A percentile compares a stretch with the other conserved stretches of the same genome.
phyloP scores from a whole-genome alignment of 2,113 vertebrate genomes.

The Forbesichthys agassizii region DNA sequence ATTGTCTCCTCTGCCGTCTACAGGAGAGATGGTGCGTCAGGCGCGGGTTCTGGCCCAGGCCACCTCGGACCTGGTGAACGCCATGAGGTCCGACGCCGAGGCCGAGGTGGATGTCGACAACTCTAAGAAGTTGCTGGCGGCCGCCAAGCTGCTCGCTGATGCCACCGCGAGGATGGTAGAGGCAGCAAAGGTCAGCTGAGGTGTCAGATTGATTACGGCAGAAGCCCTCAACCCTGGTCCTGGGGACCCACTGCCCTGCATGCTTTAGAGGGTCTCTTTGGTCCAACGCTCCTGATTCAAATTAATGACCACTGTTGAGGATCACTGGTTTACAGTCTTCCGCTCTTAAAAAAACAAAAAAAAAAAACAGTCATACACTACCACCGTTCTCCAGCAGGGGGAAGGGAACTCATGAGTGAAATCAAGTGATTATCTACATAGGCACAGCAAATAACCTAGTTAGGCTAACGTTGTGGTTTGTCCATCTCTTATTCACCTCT shows the following conservation, averaged over 20 bases:
- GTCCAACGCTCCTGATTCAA: no score
- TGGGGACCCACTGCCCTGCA: not conserved
- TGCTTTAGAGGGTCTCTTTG: no score
- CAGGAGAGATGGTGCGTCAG: conserved; percentile 98
- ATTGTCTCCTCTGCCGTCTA: not conserved
- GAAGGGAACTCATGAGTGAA: no score
- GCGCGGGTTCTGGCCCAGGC: conserved; percentile 94
- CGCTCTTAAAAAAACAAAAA: no score
- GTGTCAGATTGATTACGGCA: not conserved
- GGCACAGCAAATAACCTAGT: no score
- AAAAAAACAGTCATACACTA: no score
- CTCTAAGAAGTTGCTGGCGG: conserved; percentile 95
- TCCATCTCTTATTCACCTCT: not conserved
- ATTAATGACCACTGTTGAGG: no score
- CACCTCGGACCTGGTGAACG: conserved; percentile 94
- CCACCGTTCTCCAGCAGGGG: no score
- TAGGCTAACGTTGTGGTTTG: no score
- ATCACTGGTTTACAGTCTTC: no score
- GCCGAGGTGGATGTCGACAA: conserved; percentile 96
- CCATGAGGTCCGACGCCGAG: conserved; percentile 95
- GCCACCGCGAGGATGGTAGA: conserved; percentile 98
- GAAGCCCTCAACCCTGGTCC: no score
- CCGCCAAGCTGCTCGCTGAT: conserved; percentile 93
- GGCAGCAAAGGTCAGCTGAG: conserved; percentile 88
- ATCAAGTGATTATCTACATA: no score